Conservation (phyloP, 2,113 vertebrate genomes). For the Siniperca knerii region DNA sequence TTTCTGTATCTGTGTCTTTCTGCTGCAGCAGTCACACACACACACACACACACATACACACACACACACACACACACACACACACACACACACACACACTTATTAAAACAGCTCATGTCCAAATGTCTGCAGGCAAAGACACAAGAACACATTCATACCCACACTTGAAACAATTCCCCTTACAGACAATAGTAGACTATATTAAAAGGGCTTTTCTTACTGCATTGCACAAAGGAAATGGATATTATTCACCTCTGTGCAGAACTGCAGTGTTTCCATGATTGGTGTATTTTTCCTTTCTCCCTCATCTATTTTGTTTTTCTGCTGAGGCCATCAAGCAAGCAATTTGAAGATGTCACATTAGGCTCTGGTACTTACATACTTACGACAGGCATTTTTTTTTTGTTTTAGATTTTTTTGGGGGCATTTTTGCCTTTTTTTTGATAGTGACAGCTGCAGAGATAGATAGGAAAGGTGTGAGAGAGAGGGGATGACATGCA, state of each 20-base stretch:
- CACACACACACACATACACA: neutral
- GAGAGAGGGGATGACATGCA: too few relatives aligned
- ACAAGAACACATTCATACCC: neutral
- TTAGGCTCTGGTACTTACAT: neutral
- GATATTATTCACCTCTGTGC: neutral
- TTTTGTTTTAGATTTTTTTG: neutral
- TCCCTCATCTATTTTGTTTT: too few relatives aligned
- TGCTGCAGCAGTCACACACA: conserved; percentile 5
- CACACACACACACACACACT: conserved; percentile 7
- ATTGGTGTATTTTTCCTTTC: neutral
- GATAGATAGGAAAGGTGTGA: too few relatives aligned
- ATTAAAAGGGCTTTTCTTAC: neutral
- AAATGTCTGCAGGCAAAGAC: neutral
- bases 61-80: neutral
- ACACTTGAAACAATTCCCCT: neutral
- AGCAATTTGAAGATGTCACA: neutral
- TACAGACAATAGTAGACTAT: neutral
- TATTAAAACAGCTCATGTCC: neutral
- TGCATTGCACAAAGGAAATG: neutral
- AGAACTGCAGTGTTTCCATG: neutral
- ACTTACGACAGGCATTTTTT: too few relatives aligned
- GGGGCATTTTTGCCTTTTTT: too few relatives aligned
- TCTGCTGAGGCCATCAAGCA: too few relatives aligned
- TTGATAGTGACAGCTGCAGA: too few relatives aligned
- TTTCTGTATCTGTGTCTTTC: conserved; percentile 4